phyloP scores from a whole-genome alignment of 2,888 invertebrate genomes.

The Neoascia interrupta region DNA sequence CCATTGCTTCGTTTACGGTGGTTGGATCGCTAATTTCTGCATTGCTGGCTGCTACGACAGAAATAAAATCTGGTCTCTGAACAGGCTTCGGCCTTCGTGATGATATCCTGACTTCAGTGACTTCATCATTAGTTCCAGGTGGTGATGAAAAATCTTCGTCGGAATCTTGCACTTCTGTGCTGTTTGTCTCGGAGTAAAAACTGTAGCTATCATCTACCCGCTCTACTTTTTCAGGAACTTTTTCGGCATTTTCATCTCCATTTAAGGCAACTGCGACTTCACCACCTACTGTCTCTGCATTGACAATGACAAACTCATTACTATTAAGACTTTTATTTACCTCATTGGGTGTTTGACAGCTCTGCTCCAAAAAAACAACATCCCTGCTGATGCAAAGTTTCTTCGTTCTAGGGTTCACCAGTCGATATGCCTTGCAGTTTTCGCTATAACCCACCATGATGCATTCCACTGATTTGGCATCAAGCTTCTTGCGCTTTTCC shows the following conservation, averaged over 20 bases:
- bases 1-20: conserved; percentile 49
- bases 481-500: no score
- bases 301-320: conserved; percentile 3
- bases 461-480: no score
- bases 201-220: no score
- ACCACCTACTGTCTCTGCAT: no score
- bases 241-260: no score
- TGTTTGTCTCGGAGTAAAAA: conserved; percentile 8
- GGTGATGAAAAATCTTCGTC: not conserved
- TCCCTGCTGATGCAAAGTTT: no score
- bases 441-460: conserved; percentile 42
- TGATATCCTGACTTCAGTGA: not conserved
- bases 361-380: no score
- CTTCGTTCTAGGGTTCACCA: not conserved
- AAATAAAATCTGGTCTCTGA: conserved; percentile 8
- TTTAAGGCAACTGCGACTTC: no score
- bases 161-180: conserved; percentile 1
- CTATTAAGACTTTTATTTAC: not conserved
- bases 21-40: conserved; percentile 53
- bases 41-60: not conserved
- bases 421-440: conserved; percentile 44
- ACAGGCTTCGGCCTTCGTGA: not conserved
- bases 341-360: no score
- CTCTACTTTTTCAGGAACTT: no score
- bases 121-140: not conserved